Evolutionary conservation across 2,113 vertebrate species (phyloP), one percentile per base, ranked within the genome.

Genomic region (Myiozetetes cayanensis): DNA sequence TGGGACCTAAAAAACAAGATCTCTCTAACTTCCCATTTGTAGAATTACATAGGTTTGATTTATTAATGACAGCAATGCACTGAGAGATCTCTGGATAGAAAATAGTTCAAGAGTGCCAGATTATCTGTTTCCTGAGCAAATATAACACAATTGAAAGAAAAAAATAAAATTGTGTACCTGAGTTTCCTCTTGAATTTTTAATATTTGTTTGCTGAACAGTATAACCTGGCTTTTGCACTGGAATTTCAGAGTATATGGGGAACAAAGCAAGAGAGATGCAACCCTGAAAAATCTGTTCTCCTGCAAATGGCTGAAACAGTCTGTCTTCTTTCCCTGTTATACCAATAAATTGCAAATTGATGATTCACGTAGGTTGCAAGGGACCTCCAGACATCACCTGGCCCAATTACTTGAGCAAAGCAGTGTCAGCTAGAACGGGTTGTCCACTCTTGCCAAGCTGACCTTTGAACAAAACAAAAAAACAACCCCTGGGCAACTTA

Each of bases 41-140:
- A 86, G 43, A 83, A 86, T 33, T 63, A 76, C 30, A 55, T 50
- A 74, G 37, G 53, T 70, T 84, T 89, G 56, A 92, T 86, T 94
- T 92, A 92, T 89, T 89, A 89, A 81, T 82, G 59, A 80, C 77
- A 87, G 82, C 24, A 90, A 62, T 39, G 30, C 39, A 86, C 68
- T 33, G 33, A 87, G 31, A 86, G 21, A 37, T 55, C 35, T 86
- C 86, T 19, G 23, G 76, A 77, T 4, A 93, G 28, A 88, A 94
- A 86, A 53, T 5, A 73, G 22, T 47, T 63, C 20, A 71, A 24
- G 85, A 93, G 24, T 18, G 5, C 3, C 25, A 82, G 58, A 18
- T 87, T 79, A 77, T 66, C 53, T 55, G 6, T 49, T 58, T 93
- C 63, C 50, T 74, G 15, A 77, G 33, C 12, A 82, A 72, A 79